Evolutionary conservation across 2,797 vertebrate genomes (phyloP).

Genomic region (Echeneis naucrates): DNA sequence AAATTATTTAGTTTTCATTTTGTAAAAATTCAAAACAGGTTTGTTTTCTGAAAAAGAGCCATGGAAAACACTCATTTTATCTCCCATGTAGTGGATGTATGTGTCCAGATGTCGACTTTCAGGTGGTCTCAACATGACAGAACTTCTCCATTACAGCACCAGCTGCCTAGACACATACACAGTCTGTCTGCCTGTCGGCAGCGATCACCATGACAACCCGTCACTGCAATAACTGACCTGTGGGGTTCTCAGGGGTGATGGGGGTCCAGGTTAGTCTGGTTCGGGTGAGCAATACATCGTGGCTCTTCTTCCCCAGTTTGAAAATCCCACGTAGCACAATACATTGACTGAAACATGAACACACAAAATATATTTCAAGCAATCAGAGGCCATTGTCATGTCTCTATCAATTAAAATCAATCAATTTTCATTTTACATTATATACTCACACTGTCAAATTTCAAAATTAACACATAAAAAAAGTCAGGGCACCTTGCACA

Average conservation of each 20-base stretch:
- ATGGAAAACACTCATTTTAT: background rate
- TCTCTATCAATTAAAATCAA: background rate
- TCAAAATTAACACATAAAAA: no score
- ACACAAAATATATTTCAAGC: slow-evolving; percentile 16
- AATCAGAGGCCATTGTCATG: slow-evolving; percentile 1
- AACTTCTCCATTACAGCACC: slow-evolving; percentile 67
- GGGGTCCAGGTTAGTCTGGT: slow-evolving; percentile 74
- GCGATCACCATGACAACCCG: slow-evolving; percentile 7
- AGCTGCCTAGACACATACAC: slow-evolving; percentile 53
- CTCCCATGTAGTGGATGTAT: background rate
- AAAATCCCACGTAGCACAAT: slow-evolving; percentile 78
- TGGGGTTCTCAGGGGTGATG: slow-evolving; percentile 72
- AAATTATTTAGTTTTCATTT: background rate
- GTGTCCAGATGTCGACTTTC: slow-evolving; percentile 60
- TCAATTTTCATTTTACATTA: background rate
- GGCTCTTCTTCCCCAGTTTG: slow-evolving; percentile 79
- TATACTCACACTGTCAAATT: no score
- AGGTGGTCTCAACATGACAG: slow-evolving; percentile 57
- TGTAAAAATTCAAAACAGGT: background rate
- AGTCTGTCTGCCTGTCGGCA: slow-evolving; percentile 20
- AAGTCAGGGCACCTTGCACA: no score
- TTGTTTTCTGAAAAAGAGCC: background rate
- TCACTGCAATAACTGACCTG: slow-evolving; percentile 58
- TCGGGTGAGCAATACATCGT: slow-evolving; percentile 74
- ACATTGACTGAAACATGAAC: slow-evolving; percentile 55